Evolutionary conservation across 2,888 invertebrate genomes (phyloP).

Genomic region (Yponomeuta malinellus): DNA sequence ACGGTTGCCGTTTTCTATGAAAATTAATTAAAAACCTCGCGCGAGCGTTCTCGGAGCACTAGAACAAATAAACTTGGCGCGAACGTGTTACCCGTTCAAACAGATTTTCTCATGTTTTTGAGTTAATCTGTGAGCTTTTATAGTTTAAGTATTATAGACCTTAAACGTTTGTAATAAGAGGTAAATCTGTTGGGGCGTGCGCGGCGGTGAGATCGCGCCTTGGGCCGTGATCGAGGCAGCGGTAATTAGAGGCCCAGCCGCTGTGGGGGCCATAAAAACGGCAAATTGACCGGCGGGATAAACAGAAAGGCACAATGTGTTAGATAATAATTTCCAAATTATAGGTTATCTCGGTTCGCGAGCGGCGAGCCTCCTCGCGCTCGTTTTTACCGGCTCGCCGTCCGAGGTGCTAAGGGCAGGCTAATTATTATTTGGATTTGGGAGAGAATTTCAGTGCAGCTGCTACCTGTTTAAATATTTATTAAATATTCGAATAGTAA

Average conservation of each 20-base stretch:
- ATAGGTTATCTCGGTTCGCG: constrained; percentile 72
- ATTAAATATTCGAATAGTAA: constrained; percentile 68
- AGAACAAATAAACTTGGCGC: constrained; percentile 72
- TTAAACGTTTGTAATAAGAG: constrained; percentile 28
- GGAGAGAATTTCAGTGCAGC: constrained; percentile 70
- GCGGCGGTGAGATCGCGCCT: constrained; percentile 45
- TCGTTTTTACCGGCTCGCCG: constrained; percentile 64
- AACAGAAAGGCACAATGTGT: constrained; percentile 77
- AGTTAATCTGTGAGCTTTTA: constrained; percentile 34
- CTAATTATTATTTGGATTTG: constrained; percentile 75
- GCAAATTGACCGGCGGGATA: constrained; percentile 77
- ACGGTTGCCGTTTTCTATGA: constrained; percentile 19
- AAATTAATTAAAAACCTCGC: constrained; percentile 46
- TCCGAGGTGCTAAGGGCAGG: constrained; percentile 74
- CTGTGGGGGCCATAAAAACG: constrained; percentile 75
- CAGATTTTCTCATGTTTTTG: constrained; percentile 68
- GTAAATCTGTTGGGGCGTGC: constrained; percentile 23
- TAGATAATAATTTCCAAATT: constrained; percentile 77
- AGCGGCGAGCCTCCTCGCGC: constrained; percentile 36
- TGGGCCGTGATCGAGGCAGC: constrained; percentile 68
- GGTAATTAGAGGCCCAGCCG: constrained; percentile 74
- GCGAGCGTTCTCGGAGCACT: constrained; percentile 40
- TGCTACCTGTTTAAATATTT: constrained; percentile 76
- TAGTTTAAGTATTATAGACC: constrained; percentile 27
- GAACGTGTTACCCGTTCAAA: constrained; percentile 58